phyloP scores from a whole-genome alignment of 2,113 vertebrate genomes.

The Dunckerocampus dactyliophorus region DNA sequence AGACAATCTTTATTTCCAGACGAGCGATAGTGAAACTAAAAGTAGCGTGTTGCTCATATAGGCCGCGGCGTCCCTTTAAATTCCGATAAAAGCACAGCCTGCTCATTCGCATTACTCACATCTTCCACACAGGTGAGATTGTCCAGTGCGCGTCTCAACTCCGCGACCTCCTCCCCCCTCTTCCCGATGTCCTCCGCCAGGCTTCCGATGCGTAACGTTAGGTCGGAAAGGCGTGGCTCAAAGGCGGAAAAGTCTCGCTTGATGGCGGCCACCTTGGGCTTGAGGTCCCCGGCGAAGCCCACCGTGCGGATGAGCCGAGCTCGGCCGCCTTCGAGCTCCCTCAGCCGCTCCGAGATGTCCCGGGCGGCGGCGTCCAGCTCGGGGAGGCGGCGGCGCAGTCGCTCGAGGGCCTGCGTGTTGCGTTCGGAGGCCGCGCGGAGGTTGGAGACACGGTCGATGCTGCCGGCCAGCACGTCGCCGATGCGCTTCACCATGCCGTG shows the following conservation, averaged over 20 bases:
- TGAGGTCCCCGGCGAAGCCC: slow-evolving; percentile 86
- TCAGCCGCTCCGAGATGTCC: slow-evolving; percentile 70
- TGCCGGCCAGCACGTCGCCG: slow-evolving; percentile 80
- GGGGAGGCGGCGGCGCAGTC: slow-evolving; percentile 64
- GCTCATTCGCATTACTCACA: slow-evolving; percentile 65
- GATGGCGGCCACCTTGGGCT: slow-evolving; percentile 83
- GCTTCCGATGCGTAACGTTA: slow-evolving; percentile 82
- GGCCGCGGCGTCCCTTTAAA: slow-evolving; percentile 17
- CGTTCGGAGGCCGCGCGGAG: slow-evolving; percentile 75
- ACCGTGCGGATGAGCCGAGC: slow-evolving; percentile 82
- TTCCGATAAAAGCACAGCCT: slow-evolving; percentile 61
- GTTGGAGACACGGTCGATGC: slow-evolving; percentile 80
- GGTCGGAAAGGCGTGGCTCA: slow-evolving; percentile 80
- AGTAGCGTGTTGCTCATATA: slow-evolving; percentile 16
- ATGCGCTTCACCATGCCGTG: slow-evolving; percentile 78
- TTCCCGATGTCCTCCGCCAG: slow-evolving; percentile 78
- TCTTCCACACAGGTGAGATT: slow-evolving; percentile 75
- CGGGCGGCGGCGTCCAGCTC: slow-evolving; percentile 73
- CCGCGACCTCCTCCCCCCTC: slow-evolving; percentile 76
- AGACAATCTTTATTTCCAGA: too few relatives aligned
- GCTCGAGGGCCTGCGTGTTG: slow-evolving; percentile 74
- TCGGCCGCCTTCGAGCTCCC: slow-evolving; percentile 81
- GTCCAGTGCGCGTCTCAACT: slow-evolving; percentile 78
- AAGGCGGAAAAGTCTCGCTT: slow-evolving; percentile 80
- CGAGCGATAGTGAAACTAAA: too few relatives aligned